These are phyloP conservation scores for Heliconius erato DNA, from an alignment of 2,888 invertebrate genomes.

Conservation along the genomic window DNA sequence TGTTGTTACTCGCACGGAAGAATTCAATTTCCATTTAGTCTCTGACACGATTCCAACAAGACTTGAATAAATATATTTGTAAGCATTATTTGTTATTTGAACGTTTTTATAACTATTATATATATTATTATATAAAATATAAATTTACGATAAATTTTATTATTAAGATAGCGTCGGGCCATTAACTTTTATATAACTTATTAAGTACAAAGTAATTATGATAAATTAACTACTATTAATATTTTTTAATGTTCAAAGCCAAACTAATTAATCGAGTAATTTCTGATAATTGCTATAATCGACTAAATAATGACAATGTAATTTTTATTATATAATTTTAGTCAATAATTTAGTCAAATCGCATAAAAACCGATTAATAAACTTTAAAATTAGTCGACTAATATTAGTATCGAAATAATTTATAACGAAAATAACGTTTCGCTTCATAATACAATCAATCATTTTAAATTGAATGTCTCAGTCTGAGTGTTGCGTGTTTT, in stretches of 20 bases:
- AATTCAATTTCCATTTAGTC: constrained; percentile 19
- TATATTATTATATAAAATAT: neutral
- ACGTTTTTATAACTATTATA: neutral
- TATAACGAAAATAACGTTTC: constrained; percentile 46
- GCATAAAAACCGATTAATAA: constrained; percentile 7
- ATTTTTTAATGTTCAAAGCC: neutral
- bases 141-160: constrained; percentile 9
- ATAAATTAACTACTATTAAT: constrained; percentile 11
- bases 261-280: constrained; percentile 13
- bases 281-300: constrained; percentile 16
- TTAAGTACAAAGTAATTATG: constrained; percentile 17
- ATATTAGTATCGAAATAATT: constrained; percentile 44
- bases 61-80: neutral
- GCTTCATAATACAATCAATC: constrained; percentile 51
- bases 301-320: constrained; percentile 1
- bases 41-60: constrained; percentile 32
- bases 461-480: constrained; percentile 55
- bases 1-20: constrained; percentile 34
- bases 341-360: constrained; percentile 23
- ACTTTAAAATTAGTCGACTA: constrained; percentile 29
- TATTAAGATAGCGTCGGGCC: constrained; percentile 1
- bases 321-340: neutral
- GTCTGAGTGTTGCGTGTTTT: constrained; percentile 51
- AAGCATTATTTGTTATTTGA: neutral
- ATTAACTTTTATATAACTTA: constrained; percentile 23